Base-by-base conservation (phyloP, 2,888 invertebrate genomes). In the Diplazon laetatorius region DNA sequence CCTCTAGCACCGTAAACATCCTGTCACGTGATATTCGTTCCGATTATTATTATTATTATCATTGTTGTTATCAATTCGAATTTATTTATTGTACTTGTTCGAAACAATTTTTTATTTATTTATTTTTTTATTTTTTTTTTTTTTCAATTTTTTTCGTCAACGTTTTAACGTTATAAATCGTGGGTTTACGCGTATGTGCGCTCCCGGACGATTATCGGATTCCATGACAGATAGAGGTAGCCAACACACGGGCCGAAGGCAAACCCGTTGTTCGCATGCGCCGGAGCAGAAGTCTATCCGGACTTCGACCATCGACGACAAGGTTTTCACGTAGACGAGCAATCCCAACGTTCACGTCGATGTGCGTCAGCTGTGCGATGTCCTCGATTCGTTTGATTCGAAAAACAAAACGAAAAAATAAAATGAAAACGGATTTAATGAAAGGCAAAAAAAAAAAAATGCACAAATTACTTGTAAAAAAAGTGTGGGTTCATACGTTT, bases 141-240 rank as follows among this genome's bases (percentile, higher is more conserved):
- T 30, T 30, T 30, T 30, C 30, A 30, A 30, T 48, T 12, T 39
- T 52, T 39, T 71, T 55, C 37, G 30, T 14, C n/a, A 37, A 35
- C 71, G 37, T 82, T 82, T 85, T 87, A 85, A 87, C 85, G 84
- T 81, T 82, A 78, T 84, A 85, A 86, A 83, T 83, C 81, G 82
- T 83, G 78, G 70, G 82, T 85, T 86, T 85, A 82, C 86, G 86
- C 86, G 85, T 88, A 85, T 84, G 83, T 86, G 86, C 86, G 85
- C 84, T 85, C 88, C 88, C 88, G 85, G 83, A 85, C 86, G 84
- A 85, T 86, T 84, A 87, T 84, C 84, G 87, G 89, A 88, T 87
- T 89, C 89, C 89, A 89, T 89, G 89, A 89, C 89, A 89, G 89
- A 87, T 87, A 84, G 68, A 80, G 79, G 78, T 80, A 82, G 30